phyloP scores from a whole-genome alignment of 1,140 invertebrate genomes.

The Manduca sexta region DNA sequence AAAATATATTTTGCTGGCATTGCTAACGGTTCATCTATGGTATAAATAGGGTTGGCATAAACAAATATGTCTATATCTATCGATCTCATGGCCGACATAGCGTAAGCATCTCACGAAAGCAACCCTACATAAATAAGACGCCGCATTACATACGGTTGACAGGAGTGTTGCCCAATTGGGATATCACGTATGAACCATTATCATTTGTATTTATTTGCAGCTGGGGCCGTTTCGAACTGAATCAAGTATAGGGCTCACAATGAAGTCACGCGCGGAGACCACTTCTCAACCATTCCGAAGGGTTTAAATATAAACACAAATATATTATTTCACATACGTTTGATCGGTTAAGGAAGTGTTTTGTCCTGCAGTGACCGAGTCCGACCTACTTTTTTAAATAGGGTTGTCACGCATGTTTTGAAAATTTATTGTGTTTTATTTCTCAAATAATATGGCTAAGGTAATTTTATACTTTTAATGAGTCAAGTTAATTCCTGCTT shows the following conservation, averaged over 20 bases:
- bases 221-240: conserved; percentile 10
- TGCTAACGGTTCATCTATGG: too few species aligned
- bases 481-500: too few species aligned
- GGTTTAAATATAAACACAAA: conserved; percentile 1
- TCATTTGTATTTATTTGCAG: conserved; percentile 28
- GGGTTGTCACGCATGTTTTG: too few species aligned
- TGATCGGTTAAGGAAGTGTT: neutral
- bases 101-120: neutral
- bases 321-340: neutral
- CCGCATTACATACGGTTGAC: conserved; percentile 21
- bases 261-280: conserved; percentile 27
- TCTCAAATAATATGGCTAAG: too few species aligned
- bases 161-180: conserved; percentile 11
- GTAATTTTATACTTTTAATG: too few species aligned
- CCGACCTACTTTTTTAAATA: too few species aligned
- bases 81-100: too few species aligned
- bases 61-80: too few species aligned
- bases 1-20: too few species aligned
- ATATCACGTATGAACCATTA: conserved; percentile 24
- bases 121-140: conserved; percentile 1
- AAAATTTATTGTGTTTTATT: too few species aligned
- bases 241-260: conserved; percentile 17
- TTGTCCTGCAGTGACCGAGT: too few species aligned
- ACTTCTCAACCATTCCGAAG: conserved; percentile 11
- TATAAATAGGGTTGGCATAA: too few species aligned